phyloP scores from a whole-genome alignment of 2,113 vertebrate species.

The Malurus cyaneus region DNA sequence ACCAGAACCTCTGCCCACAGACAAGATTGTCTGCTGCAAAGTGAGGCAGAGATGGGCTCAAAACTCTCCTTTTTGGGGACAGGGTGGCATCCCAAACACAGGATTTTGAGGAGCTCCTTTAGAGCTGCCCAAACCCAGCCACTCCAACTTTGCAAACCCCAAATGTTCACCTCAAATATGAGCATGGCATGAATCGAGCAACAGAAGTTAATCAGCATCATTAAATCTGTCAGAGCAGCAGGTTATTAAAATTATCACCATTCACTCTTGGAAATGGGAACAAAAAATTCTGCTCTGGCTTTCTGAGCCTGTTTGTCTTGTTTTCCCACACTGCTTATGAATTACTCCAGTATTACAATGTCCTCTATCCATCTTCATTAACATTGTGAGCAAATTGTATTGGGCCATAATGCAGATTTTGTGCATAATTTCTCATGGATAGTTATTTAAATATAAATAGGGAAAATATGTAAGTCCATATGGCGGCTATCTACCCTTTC shows the following conservation, averaged over 20 bases:
- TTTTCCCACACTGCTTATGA: conserved; percentile 46
- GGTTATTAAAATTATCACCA: conserved; percentile 67
- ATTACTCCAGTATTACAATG: conserved; percentile 67
- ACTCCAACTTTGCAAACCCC: conserved; percentile 22
- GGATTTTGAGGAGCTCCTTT: neutral
- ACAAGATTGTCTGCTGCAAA: neutral
- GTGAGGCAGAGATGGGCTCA: fast-evolving
- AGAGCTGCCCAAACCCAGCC: neutral
- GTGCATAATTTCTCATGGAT: conserved; percentile 78
- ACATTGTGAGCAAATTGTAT: conserved; percentile 68
- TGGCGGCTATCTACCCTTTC: conserved; percentile 70
- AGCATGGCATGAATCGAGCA: conserved; percentile 8
- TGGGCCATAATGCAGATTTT: conserved; percentile 38
- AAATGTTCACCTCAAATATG: neutral
- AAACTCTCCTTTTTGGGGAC: fast-evolving
- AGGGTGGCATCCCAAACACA: neutral
- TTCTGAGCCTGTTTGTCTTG: conserved; percentile 41
- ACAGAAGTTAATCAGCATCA: conserved; percentile 48
- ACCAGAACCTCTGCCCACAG: neutral
- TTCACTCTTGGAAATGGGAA: conserved; percentile 57
- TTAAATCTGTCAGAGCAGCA: conserved; percentile 51
- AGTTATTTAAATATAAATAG: conserved; percentile 87
- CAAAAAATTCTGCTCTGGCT: conserved; percentile 45
- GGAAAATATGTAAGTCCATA: conserved; percentile 74
- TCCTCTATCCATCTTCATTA: conserved; percentile 74